These are phyloP conservation scores for Lacerta agilis DNA, from an alignment of 2,797 vertebrate species.

Conservation along the genomic window DNA sequence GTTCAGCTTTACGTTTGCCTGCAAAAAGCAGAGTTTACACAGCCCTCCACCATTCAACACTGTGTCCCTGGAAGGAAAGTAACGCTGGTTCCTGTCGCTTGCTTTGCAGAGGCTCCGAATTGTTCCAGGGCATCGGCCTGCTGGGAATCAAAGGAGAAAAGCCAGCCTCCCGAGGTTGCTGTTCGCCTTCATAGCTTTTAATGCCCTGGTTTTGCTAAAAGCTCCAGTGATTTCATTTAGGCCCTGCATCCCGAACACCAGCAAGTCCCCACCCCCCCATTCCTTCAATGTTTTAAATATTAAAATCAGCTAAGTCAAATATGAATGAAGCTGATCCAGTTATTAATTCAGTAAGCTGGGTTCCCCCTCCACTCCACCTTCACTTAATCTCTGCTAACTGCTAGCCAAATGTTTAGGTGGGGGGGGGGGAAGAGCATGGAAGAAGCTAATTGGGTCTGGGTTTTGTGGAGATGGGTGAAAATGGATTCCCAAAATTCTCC, in stretches of 20 bases:
- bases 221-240: not conserved
- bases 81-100: slow-evolving; percentile 43
- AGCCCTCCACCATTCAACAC: not conserved
- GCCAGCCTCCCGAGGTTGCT: not conserved
- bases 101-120: slow-evolving; percentile 58
- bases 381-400: not conserved
- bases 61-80: slow-evolving; percentile 4
- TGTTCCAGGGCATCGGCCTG: slow-evolving; percentile 71
- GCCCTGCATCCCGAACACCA: slow-evolving; percentile 29
- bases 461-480: no score
- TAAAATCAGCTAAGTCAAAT: not conserved
- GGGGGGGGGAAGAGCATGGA: not conserved
- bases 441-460: not conserved
- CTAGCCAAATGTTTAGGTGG: not conserved
- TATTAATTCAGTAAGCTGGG: slow-evolving; percentile 15
- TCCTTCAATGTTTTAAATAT: slow-evolving; percentile 24
- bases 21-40: not conserved
- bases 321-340: not conserved
- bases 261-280: slow-evolving; percentile 9
- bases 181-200: slow-evolving; percentile 52
- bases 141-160: slow-evolving; percentile 74
- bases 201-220: not conserved
- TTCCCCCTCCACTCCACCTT: not conserved
- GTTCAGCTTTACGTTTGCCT: not conserved
- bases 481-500: no score